Evolutionary conservation across 2,797 vertebrate species (phyloP), one percentile per base, ranked within the genome.

Genomic region (Okamejei kenojei): DNA sequence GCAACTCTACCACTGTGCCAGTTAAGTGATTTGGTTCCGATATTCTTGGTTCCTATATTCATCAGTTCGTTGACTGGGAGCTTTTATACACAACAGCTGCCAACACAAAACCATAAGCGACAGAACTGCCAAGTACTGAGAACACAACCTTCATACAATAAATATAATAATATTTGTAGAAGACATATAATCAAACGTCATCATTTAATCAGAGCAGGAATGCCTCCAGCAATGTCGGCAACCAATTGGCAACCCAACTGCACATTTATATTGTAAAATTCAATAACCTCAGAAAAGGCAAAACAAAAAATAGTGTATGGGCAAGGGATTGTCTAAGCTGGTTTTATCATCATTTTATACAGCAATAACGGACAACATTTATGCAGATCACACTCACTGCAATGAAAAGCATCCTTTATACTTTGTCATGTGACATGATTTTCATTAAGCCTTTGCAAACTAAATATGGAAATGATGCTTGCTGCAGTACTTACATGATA

Each of bases 401-500:
- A 61, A n/a, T 63, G 26, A 88, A 88, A 68, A 63, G 17, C 84
- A 68, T 21, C 15, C 7, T 68, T 88, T 68, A n/a, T 88, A 68
- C 17, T 68, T 68, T 4, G 15, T 78, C 61, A 68, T 88, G 84
- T 68, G 63, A 35, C n/a, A 35, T 7, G n/a, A 88, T 88, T 35
- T 19, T 58, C 54, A 58, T 88, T 35, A 88, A 68, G n/a, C n/a
- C 61, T 35, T 88, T 68, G 81, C 54, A 84, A 82, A 23, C 29
- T 32, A 88, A 88, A 35, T 35, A 88, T 88, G 84, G 84, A 65
- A 32, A 35, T 65, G 61, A 88, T 88, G n/a, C 65, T 88, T 68
- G 61, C 84, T 88, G 32, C 84, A 88, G 63, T 21, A 35, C 17
- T 88, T 35, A 61, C 5, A 65, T 88, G 63, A 23, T 35, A 35